These are phyloP conservation scores for Clusia tigrina DNA, from an alignment of 2,888 invertebrate species.

Conservation along the genomic window DNA sequence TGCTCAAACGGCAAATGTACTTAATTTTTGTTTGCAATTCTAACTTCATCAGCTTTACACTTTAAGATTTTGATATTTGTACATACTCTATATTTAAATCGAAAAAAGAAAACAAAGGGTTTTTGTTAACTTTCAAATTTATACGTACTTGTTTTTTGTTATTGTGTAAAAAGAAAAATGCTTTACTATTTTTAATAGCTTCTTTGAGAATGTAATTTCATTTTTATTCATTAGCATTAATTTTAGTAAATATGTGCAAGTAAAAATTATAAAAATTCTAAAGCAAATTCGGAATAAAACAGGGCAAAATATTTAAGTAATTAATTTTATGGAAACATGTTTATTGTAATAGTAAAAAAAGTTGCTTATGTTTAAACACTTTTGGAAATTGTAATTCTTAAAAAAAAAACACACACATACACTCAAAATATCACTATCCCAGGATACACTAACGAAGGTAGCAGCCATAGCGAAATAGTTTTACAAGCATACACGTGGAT, in stretches of 20 bases:
- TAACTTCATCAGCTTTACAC: too few relatives aligned
- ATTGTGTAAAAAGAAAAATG: conserved; percentile 29
- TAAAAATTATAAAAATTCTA: conserved; percentile 18
- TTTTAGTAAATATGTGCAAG: conserved; percentile 21
- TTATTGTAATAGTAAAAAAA: neutral
- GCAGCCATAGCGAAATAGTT: too few relatives aligned
- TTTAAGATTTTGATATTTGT: neutral
- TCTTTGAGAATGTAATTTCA: conserved; percentile 25
- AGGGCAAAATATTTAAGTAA: conserved; percentile 39
- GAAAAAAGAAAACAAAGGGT: neutral
- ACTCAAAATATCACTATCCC: too few relatives aligned
- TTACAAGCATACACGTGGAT: too few relatives aligned
- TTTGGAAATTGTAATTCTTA: too few relatives aligned
- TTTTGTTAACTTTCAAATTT: neutral
- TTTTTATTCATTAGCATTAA: conserved; percentile 8
- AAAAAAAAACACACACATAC: too few relatives aligned
- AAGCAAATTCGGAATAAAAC: conserved; percentile 59
- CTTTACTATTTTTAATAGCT: conserved; percentile 46
- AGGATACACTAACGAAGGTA: too few relatives aligned
- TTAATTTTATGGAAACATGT: neutral
- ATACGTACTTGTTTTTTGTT: neutral
- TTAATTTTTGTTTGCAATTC: neutral
- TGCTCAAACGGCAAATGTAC: neutral
- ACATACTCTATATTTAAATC: neutral
- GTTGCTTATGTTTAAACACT: conserved; percentile 17